Percentiles rank a stretch among this genome's conserved stretches.
phyloP scores from a whole-genome alignment of 1,140 invertebrate species.

The Papilio aristodemus region DNA sequence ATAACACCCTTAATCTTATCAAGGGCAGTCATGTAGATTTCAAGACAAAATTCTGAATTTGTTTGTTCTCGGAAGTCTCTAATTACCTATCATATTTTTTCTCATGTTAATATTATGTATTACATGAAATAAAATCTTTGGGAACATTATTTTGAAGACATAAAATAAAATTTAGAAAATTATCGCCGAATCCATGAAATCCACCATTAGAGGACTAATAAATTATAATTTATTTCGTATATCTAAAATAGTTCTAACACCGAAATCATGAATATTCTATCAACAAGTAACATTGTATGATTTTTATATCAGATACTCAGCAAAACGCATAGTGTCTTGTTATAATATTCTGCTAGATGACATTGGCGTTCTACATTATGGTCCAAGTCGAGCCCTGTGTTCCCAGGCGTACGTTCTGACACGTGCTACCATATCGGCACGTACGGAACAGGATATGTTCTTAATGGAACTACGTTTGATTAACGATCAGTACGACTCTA shows the following conservation, averaged over 20 bases:
- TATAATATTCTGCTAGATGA: neutral
- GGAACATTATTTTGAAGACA: neutral
- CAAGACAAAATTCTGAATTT: neutral
- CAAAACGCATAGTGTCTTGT: neutral
- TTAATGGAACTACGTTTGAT: conserved; percentile 17
- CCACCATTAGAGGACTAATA: too few relatives aligned
- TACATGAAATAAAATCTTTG: neutral
- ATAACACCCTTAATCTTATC: conserved; percentile 20
- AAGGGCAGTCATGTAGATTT: conserved; percentile 14
- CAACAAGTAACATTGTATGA: too few relatives aligned
- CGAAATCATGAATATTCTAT: too few relatives aligned
- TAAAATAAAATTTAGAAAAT: too few relatives aligned
- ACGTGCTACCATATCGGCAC: conserved; percentile 22
- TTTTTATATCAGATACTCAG: too few relatives aligned
- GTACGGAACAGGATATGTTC: conserved; percentile 7
- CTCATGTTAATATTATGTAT: too few relatives aligned
- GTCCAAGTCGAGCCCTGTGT: neutral
- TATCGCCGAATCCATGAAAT: too few relatives aligned
- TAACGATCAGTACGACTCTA: conserved; percentile 7
- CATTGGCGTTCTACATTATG: neutral
- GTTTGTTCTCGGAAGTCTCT: neutral
- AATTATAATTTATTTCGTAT: too few relatives aligned
- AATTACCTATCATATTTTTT: too few relatives aligned
- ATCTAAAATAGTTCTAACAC: too few relatives aligned
- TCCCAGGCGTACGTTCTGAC: neutral